Percentiles rank a stretch among this genome's conserved stretches.
Evolutionary conservation across 2,888 invertebrate species (phyloP).

Genomic region (Scaptomyza polygonia): DNA sequence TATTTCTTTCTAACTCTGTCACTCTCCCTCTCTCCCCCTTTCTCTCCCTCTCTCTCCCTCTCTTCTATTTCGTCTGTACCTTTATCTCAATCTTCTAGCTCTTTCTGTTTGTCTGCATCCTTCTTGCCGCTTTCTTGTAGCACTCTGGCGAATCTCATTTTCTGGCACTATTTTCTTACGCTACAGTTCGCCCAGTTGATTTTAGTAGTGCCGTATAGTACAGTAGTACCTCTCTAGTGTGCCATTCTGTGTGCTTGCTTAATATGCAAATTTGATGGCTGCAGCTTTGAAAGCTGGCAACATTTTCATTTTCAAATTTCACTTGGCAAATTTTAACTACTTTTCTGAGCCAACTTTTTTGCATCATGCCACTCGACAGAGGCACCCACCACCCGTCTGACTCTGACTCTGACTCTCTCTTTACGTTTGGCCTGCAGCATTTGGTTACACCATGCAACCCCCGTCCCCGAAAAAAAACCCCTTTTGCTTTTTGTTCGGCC

Average conservation of each 20-base stretch:
- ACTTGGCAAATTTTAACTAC: conserved; percentile 76
- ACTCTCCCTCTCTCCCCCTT: neutral
- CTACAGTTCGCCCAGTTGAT: conserved; percentile 34
- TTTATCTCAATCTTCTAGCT: neutral
- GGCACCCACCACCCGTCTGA: too few species aligned
- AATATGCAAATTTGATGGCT: conserved; percentile 74
- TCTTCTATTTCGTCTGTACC: neutral
- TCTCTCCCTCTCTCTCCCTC: neutral
- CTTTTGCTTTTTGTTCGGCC: conserved; percentile 39
- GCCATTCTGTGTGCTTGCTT: conserved; percentile 60
- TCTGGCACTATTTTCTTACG: conserved; percentile 9
- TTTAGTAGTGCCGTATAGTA: conserved; percentile 7
- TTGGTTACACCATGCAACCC: conserved; percentile 30
- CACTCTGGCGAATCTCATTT: conserved; percentile 12
- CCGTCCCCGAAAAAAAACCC: conserved; percentile 6
- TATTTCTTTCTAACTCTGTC: neutral
- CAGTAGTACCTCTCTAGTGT: conserved; percentile 33
- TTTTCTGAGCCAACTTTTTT: conserved; percentile 55
- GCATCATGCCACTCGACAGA: conserved; percentile 32
- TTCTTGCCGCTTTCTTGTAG: neutral
- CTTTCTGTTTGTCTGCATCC: neutral
- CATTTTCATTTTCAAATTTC: conserved; percentile 74
- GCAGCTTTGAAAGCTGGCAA: conserved; percentile 53
- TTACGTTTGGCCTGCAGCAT: conserved; percentile 37
- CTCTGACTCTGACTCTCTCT: neutral